These are phyloP conservation scores for Heteronetta atricapilla DNA, from an alignment of 2,113 vertebrate genomes.

Conservation along the genomic window DNA sequence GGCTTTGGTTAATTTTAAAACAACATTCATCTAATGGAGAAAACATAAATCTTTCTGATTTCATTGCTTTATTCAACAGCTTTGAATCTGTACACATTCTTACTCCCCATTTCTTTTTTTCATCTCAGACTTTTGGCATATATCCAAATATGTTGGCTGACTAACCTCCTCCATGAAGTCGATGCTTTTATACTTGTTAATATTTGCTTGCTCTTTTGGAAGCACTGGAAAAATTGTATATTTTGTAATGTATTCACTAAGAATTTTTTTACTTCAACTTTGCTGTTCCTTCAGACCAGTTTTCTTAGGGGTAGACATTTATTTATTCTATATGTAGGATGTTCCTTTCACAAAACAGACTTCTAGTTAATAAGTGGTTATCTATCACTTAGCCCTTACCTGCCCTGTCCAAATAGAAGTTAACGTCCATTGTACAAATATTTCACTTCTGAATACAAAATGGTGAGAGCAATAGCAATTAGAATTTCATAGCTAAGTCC, in stretches of 20 bases:
- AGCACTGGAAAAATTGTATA: not conserved
- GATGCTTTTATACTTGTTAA: not conserved
- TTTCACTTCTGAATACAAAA: not conserved
- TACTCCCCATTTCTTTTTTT: not conserved
- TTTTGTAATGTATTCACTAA: not conserved
- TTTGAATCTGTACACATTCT: not conserved
- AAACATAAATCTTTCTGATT: not conserved
- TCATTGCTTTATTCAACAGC: not conserved
- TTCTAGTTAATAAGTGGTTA: not conserved
- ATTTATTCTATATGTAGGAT: not conserved
- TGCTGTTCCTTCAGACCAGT: not conserved
- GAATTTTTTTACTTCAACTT: not conserved
- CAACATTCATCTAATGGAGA: not conserved
- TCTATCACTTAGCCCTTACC: not conserved
- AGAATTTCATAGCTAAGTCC: not conserved
- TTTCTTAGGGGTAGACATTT: not conserved
- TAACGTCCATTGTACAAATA: not conserved
- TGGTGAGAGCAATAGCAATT: not conserved
- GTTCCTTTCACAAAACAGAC: not conserved
- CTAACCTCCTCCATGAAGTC: not conserved
- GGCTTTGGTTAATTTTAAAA: not conserved
- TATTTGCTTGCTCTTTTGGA: not conserved
- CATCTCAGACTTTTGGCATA: not conserved
- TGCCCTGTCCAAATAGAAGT: not conserved
- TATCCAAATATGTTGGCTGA: not conserved